Conservation (phyloP, 2,113 vertebrate genomes). For the Sus scrofa region T2T-Sscrofa CM000824.6:89152001-89152500, state of each 20-base stretch:
- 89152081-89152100: neutral
- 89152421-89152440: neutral
- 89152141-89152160: neutral
- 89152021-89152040: constrained; percentile 15
- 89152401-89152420: neutral
- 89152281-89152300: neutral
- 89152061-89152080: neutral
- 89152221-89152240: neutral
- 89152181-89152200: neutral
- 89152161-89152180: neutral
- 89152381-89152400: neutral
- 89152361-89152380: constrained; percentile 11
- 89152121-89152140: neutral
- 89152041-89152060: neutral
- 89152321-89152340: neutral
- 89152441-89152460: neutral
- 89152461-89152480: neutral
- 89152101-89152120: neutral
- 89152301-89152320: neutral
- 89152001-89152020: neutral
- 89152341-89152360: neutral
- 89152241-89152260: neutral
- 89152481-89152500: neutral
- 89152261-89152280: neutral
- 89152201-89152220: neutral